These are phyloP conservation scores for Rhodinocichla rosea DNA, from an alignment of 2,113 vertebrate genomes.

Conservation along the genomic window DNA sequence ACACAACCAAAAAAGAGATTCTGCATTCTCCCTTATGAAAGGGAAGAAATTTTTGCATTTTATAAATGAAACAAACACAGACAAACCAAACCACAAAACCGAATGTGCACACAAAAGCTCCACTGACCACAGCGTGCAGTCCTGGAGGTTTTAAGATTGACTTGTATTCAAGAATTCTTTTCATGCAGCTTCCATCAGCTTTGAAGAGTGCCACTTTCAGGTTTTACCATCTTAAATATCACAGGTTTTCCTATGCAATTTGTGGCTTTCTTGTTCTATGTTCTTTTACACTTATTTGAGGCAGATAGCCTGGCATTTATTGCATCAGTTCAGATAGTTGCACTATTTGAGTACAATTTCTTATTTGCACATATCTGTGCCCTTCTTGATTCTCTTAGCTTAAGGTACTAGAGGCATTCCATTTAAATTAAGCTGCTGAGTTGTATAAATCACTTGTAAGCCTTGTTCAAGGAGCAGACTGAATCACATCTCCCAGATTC, in stretches of 20 bases:
- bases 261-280: not conserved
- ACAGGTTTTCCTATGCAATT: not conserved
- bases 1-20: not conserved
- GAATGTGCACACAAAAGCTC: fast-evolving
- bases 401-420: not conserved
- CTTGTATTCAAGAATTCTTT: not conserved
- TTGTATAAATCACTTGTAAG: not conserved
- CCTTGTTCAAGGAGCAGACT: not conserved
- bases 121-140: not conserved
- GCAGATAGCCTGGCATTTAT: not conserved
- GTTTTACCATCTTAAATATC: not conserved
- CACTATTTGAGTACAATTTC: not conserved
- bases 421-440: not conserved
- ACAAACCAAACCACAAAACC: not conserved
- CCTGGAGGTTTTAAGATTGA: not conserved
- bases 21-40: not conserved
- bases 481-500: not conserved
- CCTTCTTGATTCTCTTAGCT: not conserved
- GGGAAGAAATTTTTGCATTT: not conserved
- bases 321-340: not conserved
- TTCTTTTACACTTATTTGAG: not conserved
- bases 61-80: not conserved
- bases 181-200: not conserved
- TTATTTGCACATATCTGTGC: not conserved
- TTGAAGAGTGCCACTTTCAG: not conserved